These are phyloP conservation scores for Andrena hattorfiana DNA, from an alignment of 2,888 invertebrate genomes.

Conservation along the genomic window DNA sequence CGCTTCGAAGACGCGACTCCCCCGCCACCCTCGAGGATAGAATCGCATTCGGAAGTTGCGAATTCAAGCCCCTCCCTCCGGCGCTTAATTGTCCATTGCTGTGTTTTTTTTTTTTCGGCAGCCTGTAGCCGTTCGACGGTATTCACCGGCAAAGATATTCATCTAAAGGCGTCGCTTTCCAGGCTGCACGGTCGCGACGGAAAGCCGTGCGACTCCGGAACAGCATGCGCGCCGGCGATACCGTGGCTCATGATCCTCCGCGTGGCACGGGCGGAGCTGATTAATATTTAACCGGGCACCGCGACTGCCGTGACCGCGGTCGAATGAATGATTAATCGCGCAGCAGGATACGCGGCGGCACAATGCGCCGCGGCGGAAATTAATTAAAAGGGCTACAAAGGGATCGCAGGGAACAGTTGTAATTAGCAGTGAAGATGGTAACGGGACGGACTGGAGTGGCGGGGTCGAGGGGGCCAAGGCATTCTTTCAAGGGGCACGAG, in stretches of 20 bases:
- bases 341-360: constrained; percentile 21
- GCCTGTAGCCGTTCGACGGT: background rate
- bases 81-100: too few relatives aligned
- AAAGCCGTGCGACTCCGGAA: background rate
- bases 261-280: constrained; percentile 23
- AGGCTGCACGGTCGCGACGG: background rate
- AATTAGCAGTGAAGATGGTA: constrained; percentile 33
- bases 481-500: constrained; percentile 2
- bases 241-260: constrained; percentile 35
- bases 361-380: constrained; percentile 43
- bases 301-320: constrained; percentile 25
- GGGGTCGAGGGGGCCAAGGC: background rate
- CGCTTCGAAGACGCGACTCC: background rate
- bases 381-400: constrained; percentile 52
- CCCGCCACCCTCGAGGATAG: background rate
- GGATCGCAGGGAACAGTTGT: constrained; percentile 37
- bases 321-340: constrained; percentile 55
- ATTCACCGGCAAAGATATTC: too few relatives aligned
- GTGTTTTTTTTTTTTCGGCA: too few relatives aligned
- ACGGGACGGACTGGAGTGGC: background rate
- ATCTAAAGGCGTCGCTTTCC: background rate
- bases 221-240: constrained; percentile 1
- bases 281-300: constrained; percentile 53
- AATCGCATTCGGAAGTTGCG: background rate
- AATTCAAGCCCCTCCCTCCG: too few relatives aligned